phyloP scores from a whole-genome alignment of 2,113 vertebrate species.

The Trochalopteron elliotii region DNA sequence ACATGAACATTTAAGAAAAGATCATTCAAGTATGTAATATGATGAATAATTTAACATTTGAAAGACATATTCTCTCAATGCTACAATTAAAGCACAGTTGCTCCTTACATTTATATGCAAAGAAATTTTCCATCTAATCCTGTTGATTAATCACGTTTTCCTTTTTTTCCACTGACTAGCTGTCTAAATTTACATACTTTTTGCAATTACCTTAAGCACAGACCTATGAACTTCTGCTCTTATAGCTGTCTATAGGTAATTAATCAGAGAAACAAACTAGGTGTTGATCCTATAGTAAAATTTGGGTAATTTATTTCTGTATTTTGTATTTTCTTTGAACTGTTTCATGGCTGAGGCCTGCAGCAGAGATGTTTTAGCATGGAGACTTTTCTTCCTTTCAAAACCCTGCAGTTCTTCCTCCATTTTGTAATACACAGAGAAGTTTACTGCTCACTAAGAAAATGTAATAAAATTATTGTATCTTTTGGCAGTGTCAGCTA shows the following conservation, averaged over 20 bases:
- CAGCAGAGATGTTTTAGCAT: neutral
- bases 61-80: constrained; percentile 53
- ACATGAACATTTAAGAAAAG: constrained; percentile 16
- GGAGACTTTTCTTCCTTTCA: neutral
- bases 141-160: constrained; percentile 30
- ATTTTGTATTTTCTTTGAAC: neutral
- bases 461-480: neutral
- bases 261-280: neutral
- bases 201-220: neutral
- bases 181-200: constrained; percentile 22
- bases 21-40: constrained; percentile 14
- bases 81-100: constrained; percentile 44
- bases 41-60: constrained; percentile 59
- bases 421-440: neutral
- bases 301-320: neutral
- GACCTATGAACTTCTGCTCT: neutral
- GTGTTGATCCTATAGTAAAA: neutral
- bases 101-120: constrained; percentile 21
- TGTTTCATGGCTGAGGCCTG: neutral
- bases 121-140: constrained; percentile 26
- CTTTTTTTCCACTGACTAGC: constrained; percentile 19
- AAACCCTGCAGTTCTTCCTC: neutral
- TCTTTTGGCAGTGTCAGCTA: constrained; percentile 7
- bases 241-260: neutral
- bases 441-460: neutral